Evolutionary conservation across 2,888 invertebrate species (phyloP), one percentile per base, ranked within the genome.

Genomic region (Harpagoxenus sublaevis): DNA sequence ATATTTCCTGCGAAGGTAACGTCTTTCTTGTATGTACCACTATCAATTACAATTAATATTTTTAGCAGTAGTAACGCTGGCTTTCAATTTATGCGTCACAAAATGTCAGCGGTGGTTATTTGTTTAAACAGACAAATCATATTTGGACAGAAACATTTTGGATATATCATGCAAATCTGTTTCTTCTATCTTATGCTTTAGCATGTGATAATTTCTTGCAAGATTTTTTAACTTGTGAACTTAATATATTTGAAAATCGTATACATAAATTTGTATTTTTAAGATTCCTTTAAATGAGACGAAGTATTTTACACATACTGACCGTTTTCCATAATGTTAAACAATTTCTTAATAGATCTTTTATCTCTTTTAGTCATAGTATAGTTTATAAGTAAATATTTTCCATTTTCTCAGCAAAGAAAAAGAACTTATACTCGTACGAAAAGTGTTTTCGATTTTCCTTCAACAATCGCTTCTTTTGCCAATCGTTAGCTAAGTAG

Each of bases 31-130:
- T 86, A 86, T 84, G 71, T 86, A 86, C 77, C 86, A 84, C 85
- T 85, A 86, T 89, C 89, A 91, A 89, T 92, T 88, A 88, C 85
- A 88, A 91, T 92, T 91, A 48, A 18, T 88, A 91, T 91, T 65
- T 68, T 84, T 66, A 51, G 28, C 51, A 35, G 83, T 23, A 18
- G 28, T 23, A 39, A 55, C 4, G n/a, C 39, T 28, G 28, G 0
- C 45, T 74, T 42, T 28, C 23, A 31, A 45, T 42, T 18, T 23
- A 51, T 68, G 75, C 79, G 79, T 86, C 83, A 75, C 6, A 66
- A 65, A 45, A 42, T 23, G 23, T 23, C 23, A 23, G 35, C 71
- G 5, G 60, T 39, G 23, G 51, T 31, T 31, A 51, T 63, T 39
- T 8, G 39, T 53, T 31, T 53, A n/a, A 31, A 39, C 23, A 23